Evolutionary conservation across 30 jellyfish, hydroid and myxozoan species (phyloP).

Genomic region (Aurelia aurita): DNA sequence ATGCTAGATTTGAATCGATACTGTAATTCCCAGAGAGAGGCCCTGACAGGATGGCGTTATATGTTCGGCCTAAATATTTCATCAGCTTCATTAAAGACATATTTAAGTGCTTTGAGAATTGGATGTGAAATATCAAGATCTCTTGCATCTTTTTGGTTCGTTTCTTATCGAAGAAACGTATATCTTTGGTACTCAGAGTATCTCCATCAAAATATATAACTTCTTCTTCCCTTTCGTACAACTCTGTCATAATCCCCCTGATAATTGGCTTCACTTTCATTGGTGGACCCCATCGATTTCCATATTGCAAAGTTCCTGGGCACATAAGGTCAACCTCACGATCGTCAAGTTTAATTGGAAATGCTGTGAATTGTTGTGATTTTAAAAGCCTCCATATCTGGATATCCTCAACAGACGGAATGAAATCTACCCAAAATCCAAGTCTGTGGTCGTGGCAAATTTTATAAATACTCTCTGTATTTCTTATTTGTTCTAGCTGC

Average conservation of each 20-base stretch:
- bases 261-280: slow-evolving; percentile 75
- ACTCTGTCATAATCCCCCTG: slow-evolving; percentile 89
- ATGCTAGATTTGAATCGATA: slow-evolving; percentile 8
- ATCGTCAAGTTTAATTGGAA: slow-evolving; percentile 58
- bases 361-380: slow-evolving; percentile 84
- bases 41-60: slow-evolving; percentile 82
- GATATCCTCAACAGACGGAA: slow-evolving; percentile 88
- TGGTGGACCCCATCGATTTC: slow-evolving; percentile 97
- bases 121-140: slow-evolving; percentile 73
- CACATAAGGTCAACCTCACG: slow-evolving; percentile 69
- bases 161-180: slow-evolving; percentile 80
- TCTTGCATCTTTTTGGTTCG: slow-evolving; percentile 80
- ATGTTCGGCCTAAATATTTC: slow-evolving; percentile 54
- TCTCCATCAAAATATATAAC: slow-evolving; percentile 81
- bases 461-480: slow-evolving; percentile 19
- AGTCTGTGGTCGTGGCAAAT: slow-evolving; percentile 91
- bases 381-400: slow-evolving; percentile 84
- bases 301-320: slow-evolving; percentile 82
- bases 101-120: slow-evolving; percentile 71
- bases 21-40: slow-evolving; percentile 37
- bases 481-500: slow-evolving; percentile 5
- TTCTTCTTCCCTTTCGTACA: slow-evolving; percentile 71
- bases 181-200: slow-evolving; percentile 82
- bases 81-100: slow-evolving; percentile 32
- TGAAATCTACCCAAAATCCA: slow-evolving; percentile 94